Evolutionary conservation across 1,140 invertebrate genomes (phyloP).

Genomic region (Chrysoperla carnea): DNA sequence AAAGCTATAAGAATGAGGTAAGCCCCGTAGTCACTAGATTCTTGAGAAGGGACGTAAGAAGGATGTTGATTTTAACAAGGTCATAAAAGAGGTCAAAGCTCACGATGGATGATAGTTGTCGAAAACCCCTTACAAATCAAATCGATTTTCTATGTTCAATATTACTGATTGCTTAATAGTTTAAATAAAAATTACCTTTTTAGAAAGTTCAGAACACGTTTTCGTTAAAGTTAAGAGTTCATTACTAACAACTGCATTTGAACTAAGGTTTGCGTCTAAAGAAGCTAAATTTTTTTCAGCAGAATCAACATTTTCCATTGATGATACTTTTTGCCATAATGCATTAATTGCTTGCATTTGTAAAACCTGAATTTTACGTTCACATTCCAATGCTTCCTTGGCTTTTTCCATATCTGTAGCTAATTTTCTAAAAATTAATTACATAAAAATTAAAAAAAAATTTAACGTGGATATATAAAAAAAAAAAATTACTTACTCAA

Average conservation of each 20-base stretch:
- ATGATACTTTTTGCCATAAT: conserved; percentile 75
- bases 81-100: no score
- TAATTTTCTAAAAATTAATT: conserved; percentile 35
- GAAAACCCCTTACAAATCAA: no score
- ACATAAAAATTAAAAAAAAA: not conserved
- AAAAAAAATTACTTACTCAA: conserved; percentile 42
- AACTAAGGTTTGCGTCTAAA: conserved; percentile 7
- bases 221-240: conserved; percentile 26
- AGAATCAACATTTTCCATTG: conserved; percentile 30
- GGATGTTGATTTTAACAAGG: no score
- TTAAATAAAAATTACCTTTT: no score
- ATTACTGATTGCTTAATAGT: no score
- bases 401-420: conserved; percentile 65
- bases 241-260: conserved; percentile 11
- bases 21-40: no score
- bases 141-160: no score
- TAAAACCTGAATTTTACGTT: conserved; percentile 66
- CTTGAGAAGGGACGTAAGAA: no score
- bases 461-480: conserved; percentile 3
- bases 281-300: conserved; percentile 3
- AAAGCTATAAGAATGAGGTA: no score
- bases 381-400: conserved; percentile 64
- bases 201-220: conserved; percentile 23
- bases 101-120: no score
- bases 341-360: conserved; percentile 83